phyloP scores from a whole-genome alignment of 2,888 invertebrate genomes.

The Mystacides longicornis region DNA sequence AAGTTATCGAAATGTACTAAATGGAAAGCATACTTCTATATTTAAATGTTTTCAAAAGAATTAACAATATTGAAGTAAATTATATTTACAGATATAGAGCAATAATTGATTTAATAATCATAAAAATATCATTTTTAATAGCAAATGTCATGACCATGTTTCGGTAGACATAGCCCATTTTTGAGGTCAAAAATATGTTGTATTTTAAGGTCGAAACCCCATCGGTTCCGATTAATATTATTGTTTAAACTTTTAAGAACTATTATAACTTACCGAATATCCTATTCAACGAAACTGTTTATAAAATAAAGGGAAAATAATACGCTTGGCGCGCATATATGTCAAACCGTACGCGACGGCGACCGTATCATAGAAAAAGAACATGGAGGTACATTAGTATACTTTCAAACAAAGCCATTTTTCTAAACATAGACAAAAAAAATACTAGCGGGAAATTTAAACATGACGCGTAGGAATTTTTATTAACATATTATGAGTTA shows the following conservation, averaged over 20 bases:
- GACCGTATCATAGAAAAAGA: conserved; percentile 12
- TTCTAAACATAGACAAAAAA: not conserved
- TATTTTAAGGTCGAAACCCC: not conserved
- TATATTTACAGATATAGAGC: no score
- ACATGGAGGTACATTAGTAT: not conserved
- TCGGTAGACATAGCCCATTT: conserved; percentile 6
- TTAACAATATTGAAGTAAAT: no score
- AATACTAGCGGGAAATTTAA: not conserved
- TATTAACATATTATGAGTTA: no score
- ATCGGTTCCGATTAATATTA: not conserved
- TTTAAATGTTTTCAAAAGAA: no score
- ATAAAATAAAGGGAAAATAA: conserved; percentile 2
- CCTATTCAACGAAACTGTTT: conserved; percentile 2
- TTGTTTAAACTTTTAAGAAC: not conserved
- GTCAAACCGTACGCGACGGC: conserved; percentile 13
- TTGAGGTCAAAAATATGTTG: not conserved
- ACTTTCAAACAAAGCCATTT: conserved; percentile 9
- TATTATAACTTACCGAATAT: conserved; percentile 2
- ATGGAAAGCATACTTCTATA: no score
- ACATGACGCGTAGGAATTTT: no score
- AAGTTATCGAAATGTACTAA: no score
- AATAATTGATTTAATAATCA: not conserved
- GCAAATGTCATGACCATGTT: conserved; percentile 11
- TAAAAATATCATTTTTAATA: conserved; percentile 1
- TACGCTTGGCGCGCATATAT: conserved; percentile 14